These are phyloP conservation scores for Harlomillsia oculata DNA, from an alignment of 1,140 invertebrate genomes.

Conservation along the genomic window DNA sequence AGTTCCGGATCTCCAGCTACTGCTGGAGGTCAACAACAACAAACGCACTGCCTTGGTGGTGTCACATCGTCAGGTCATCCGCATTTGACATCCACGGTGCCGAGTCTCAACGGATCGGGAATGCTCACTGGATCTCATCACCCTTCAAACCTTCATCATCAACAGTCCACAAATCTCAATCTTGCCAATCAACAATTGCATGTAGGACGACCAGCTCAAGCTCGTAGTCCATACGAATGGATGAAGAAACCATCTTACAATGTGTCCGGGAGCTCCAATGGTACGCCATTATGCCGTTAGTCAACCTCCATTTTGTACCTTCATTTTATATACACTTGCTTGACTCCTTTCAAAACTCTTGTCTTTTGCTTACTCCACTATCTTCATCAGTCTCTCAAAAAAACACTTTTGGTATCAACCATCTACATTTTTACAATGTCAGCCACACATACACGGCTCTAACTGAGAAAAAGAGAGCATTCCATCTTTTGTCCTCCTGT, in stretches of 20 bases:
- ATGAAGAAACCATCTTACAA: constrained; percentile 77
- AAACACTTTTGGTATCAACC: not conserved
- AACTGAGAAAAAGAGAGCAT: too few species aligned
- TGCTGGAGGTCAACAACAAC: constrained; percentile 5
- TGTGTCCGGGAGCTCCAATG: constrained; percentile 46
- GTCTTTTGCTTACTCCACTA: not conserved
- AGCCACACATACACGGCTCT: not conserved
- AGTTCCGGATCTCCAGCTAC: constrained; percentile 32
- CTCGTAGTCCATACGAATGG: constrained; percentile 73
- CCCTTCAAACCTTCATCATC: not conserved
- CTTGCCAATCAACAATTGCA: constrained; percentile 15
- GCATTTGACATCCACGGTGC: constrained; percentile 12
- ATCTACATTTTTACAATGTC: not conserved
- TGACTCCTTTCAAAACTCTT: not conserved
- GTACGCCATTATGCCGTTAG: constrained; percentile 50
- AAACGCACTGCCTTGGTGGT: constrained; percentile 27
- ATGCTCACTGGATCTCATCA: constrained; percentile 24
- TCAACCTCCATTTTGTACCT: constrained; percentile 3
- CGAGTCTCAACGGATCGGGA: constrained; percentile 11
- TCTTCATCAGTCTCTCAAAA: not conserved
- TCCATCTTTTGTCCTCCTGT: too few species aligned
- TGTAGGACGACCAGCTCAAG: constrained; percentile 49
- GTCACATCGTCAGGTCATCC: constrained; percentile 1
- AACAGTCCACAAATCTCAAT: constrained; percentile 30
- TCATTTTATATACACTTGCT: not conserved